Conservation (phyloP, 2,797 vertebrate species). For the Esox masquinongy region DNA sequence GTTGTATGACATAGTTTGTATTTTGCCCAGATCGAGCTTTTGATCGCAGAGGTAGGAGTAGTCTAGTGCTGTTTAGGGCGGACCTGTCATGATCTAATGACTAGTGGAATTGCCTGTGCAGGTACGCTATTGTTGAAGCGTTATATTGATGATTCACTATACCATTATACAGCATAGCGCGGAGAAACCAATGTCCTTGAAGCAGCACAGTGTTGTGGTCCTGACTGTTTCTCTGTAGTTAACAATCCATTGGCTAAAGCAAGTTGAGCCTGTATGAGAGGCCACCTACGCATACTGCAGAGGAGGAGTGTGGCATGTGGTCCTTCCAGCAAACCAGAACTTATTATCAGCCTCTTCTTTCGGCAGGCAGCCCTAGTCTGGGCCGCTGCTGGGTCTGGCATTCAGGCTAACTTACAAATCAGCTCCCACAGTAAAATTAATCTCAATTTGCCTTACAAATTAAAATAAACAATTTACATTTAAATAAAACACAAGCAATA, state of each 20-base stretch:
- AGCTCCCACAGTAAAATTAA: no score
- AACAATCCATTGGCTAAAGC: conserved; percentile 18
- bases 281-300: conserved; percentile 81
- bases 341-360: conserved; percentile 65
- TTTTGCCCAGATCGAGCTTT: neutral
- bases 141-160: no score
- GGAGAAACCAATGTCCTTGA: no score
- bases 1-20: neutral
- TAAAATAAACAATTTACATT: no score
- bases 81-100: neutral
- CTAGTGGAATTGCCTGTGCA: neutral
- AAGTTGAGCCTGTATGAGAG: conserved; percentile 65
- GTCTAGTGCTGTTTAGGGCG: neutral
- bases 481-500: no score
- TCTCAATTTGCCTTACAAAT: no score
- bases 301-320: conserved; percentile 82
- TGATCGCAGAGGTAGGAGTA: neutral
- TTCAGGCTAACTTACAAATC: no score
- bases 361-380: conserved; percentile 6
- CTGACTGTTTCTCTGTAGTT: neutral
- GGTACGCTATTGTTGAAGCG: neutral
- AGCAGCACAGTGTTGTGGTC: no score
- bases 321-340: conserved; percentile 66
- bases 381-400: no score
- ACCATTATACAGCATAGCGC: no score